Percentiles rank a stretch among this genome's conserved stretches.
Conservation (phyloP, 2,113 vertebrate species). For the Gymnocephalus cernua region DNA sequence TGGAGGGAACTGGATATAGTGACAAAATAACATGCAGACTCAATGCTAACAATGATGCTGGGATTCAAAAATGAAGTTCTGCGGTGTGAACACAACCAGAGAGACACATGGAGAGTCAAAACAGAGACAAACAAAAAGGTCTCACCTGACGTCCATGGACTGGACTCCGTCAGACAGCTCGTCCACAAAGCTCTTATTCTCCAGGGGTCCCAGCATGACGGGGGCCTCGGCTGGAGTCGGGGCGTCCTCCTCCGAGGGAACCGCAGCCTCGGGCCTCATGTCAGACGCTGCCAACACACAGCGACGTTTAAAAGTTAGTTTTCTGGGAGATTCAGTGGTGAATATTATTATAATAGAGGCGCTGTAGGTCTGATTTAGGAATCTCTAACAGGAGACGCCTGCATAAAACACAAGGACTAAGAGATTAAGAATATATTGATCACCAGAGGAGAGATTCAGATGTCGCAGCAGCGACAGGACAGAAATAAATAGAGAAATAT, state of each 20-base stretch:
- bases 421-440: too few relatives aligned
- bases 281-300: slow-evolving; percentile 51
- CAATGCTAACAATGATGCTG: neutral
- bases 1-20: too few relatives aligned
- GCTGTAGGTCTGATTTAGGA: neutral
- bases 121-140: neutral
- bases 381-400: too few relatives aligned
- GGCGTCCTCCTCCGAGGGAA: slow-evolving; percentile 50
- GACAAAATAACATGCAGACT: neutral
- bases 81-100: neutral
- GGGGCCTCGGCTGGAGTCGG: slow-evolving; percentile 65
- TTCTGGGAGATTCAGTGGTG: neutral
- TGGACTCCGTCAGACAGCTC: slow-evolving; percentile 96
- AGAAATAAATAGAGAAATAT: neutral
- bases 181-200: slow-evolving; percentile 89
- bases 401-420: too few relatives aligned
- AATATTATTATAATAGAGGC: neutral
- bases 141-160: slow-evolving; percentile 98
- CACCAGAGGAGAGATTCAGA: too few relatives aligned
- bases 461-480: too few relatives aligned
- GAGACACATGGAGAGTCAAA: neutral
- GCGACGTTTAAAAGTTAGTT: neutral
- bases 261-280: slow-evolving; percentile 22
- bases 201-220: slow-evolving; percentile 87
- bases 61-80: neutral